A percentile compares a stretch with the other conserved stretches of the same genome.
These are phyloP conservation scores for Gallinago jamesoni DNA, from an alignment of 2,113 vertebrate species.

Conservation along the genomic window DNA sequence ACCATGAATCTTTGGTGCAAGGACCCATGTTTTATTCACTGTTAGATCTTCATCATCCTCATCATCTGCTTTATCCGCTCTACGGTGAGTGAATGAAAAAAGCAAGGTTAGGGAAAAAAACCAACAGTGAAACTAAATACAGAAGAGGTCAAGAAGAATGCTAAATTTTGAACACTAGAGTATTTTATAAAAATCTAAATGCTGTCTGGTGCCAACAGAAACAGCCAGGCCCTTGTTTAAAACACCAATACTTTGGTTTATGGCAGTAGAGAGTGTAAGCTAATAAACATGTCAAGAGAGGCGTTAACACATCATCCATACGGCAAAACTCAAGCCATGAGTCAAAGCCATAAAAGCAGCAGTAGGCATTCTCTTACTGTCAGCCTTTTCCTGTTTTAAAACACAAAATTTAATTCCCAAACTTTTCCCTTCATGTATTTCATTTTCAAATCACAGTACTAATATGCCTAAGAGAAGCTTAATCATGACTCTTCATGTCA, in stretches of 20 bases:
- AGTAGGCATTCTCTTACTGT: neutral
- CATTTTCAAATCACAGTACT: neutral
- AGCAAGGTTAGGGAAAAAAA: conserved; percentile 9
- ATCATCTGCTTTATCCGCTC: conserved; percentile 88
- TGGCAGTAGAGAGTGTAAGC: neutral
- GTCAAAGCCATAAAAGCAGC: neutral
- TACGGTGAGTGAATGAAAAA: conserved; percentile 40
- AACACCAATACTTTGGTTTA: neutral
- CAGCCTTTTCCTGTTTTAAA: neutral
- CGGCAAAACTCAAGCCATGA: neutral
- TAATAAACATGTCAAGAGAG: neutral
- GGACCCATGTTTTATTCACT: conserved; percentile 95
- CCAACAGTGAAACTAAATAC: neutral
- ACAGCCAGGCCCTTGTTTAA: neutral
- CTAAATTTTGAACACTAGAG: neutral
- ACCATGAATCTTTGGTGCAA: conserved; percentile 94
- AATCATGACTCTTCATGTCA: neutral
- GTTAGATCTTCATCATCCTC: conserved; percentile 94
- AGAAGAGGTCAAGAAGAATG: neutral
- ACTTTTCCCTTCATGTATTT: neutral
- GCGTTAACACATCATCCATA: neutral
- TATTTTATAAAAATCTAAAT: neutral
- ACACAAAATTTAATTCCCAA: neutral
- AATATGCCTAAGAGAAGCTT: neutral
- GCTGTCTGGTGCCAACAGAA: neutral